Base-by-base conservation (phyloP, 2,113 vertebrate species). In the Ariopsis seemanni region DNA sequence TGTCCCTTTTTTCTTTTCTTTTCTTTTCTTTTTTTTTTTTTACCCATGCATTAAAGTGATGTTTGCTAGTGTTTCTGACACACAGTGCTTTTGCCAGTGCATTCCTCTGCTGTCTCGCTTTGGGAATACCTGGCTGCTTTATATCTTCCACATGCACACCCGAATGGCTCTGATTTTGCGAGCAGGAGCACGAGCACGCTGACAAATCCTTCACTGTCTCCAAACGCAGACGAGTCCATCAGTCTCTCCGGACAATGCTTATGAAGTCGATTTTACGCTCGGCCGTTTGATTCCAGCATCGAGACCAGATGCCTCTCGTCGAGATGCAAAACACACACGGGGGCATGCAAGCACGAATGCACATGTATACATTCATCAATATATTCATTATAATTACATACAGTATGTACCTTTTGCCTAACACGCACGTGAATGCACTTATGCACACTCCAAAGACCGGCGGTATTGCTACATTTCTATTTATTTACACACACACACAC, bases 221-320 rank as follows among this genome's bases (percentile, higher is more conserved):
- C 92, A 91, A 91, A 91, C 82, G 86, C 91, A 87, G 83, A 86
- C 78, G 87, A 90, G 89, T 79, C 87, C 94, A 96, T 95, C 94
- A 92, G 93, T 95, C 93, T 95, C 93, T 87, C 74, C 58, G 89
- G 94, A 94, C 93, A 92, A 90, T 20, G 90, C 91, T 93, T 93
- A 95, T 95, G 94, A 94, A 95, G 92, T 94, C 91, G 91, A 95
- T 96, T 95, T 95, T 94, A 94, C 92, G 94, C 95, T 93, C 94
- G 94, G 91, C 93, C 90, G 91, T 94, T 94, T 89, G 91, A 95
- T 95, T 94, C 91, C 55, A 75, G 91, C 92, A 91, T 90, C 88
- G 86, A 90, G 60, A 93, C 94, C 94, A 95, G 94, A 95, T 95
- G 94, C 94, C 91, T 89, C 88, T 17, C 22, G 89, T 91, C 67